Evolutionary conservation across 2,797 vertebrate genomes (phyloP), one percentile per base, ranked within the genome.

Genomic region (Xyrichtys novacula): DNA sequence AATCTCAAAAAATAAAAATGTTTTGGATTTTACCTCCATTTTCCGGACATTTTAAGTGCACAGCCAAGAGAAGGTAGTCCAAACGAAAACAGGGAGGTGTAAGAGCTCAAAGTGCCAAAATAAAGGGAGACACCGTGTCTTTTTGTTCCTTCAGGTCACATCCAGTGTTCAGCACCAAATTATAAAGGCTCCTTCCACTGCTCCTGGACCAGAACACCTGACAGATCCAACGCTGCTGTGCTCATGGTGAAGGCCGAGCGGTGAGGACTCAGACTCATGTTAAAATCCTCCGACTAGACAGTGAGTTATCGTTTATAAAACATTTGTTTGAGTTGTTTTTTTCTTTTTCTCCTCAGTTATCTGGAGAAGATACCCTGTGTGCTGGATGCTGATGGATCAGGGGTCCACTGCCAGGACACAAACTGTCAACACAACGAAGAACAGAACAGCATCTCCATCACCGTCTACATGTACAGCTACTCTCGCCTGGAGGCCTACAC

Each of bases 131-230:
- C n/a, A n/a, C n/a, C n/a, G n/a, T 6, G 10, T 36, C 34, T 47
- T 59, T 73, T 31, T 69, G 47, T 49, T 64, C 47, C 39, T 75
- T 16, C 44, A 93, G 92, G 85, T 75, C 68, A 88, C 71, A 85
- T 94, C 56, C 76, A 84, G 40, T 94, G 94, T 55, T 76, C 73
- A 3, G 87, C 91, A 0, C 75, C 48, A 1, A 95, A 94, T 84
- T 93, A 94, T 43, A 85, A 60, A 10, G 91, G 93, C 22, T 64
- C 74, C 2, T 94, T 94, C 70, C 71, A 83, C 71, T 94, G 93
- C 76, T 59, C 47, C 40, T 94, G 93, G 93, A 89, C 4, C 3
- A 85, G 29, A 55, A 62, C 53, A 0, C 0, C 1, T 0, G 3
- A 3, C 20, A 75, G 89, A 39, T 32, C 69, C 19, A 17, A 60